Percentiles rank a stretch among this genome's conserved stretches.
phyloP scores from a whole-genome alignment of 1,140 invertebrate genomes.

The Glomeris maerens region DNA sequence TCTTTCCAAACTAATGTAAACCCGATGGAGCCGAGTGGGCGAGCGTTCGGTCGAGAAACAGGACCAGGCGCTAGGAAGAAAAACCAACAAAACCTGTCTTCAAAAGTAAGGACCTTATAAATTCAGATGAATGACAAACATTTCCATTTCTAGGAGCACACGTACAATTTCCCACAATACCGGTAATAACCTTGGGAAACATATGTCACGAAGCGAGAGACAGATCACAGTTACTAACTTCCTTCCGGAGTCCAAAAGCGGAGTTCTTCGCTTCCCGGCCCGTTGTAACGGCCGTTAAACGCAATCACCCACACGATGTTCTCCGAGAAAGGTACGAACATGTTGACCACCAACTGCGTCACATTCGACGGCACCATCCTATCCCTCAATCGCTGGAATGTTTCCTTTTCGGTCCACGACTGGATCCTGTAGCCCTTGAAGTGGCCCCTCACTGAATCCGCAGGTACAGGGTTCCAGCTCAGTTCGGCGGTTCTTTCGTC shows the following conservation, averaged over 20 bases:
- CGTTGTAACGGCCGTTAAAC: conserved; percentile 77
- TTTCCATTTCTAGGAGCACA: too few relatives aligned
- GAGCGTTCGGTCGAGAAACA: conserved; percentile 65
- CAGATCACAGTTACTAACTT: too few relatives aligned
- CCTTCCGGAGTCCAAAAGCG: conserved; percentile 83
- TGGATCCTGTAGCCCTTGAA: conserved; percentile 92
- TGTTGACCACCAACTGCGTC: conserved; percentile 56
- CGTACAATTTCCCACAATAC: too few relatives aligned
- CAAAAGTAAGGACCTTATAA: too few relatives aligned
- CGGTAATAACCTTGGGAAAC: too few relatives aligned
- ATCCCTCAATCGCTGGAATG: conserved; percentile 56
- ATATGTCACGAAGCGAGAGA: too few relatives aligned
- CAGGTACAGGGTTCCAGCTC: conserved; percentile 64
- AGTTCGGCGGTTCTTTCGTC: conserved; percentile 59
- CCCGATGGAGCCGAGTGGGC: conserved; percentile 72
- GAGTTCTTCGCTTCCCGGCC: conserved; percentile 69
- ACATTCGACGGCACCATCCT: conserved; percentile 59
- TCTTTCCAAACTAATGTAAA: conserved; percentile 80
- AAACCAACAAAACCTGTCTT: too few relatives aligned
- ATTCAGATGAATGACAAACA: too few relatives aligned
- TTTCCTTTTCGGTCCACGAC: conserved; percentile 74
- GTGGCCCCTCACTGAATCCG: conserved; percentile 61
- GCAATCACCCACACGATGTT: conserved; percentile 80
- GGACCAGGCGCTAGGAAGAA: conserved; percentile 82
- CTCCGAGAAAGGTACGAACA: conserved; percentile 74